Evolutionary conservation across 2,113 vertebrate species (phyloP).

Genomic region (Crotalus viridis): DNA sequence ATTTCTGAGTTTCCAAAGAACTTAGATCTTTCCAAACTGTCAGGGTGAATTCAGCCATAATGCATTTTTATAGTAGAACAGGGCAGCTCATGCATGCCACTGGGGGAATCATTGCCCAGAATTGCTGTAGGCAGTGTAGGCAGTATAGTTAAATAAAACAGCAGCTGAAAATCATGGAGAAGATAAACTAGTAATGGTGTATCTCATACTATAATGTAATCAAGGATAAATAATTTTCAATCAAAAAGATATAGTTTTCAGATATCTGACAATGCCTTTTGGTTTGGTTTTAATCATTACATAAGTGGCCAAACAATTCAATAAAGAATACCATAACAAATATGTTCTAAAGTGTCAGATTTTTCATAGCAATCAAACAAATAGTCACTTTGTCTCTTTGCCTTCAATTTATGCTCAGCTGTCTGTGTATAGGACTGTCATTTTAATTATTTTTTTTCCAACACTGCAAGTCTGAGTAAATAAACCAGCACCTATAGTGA

Average conservation of each 20-base stretch:
- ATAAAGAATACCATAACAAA: constrained; percentile 41
- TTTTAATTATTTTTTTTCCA: background rate
- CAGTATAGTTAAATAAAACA: constrained; percentile 76
- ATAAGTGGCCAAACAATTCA: constrained; percentile 13
- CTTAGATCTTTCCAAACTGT: constrained; percentile 79
- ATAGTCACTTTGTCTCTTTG: background rate
- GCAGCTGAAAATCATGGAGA: constrained; percentile 73
- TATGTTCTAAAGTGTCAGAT: constrained; percentile 40
- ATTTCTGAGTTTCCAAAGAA: constrained; percentile 77
- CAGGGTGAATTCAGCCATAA: constrained; percentile 73
- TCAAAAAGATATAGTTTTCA: constrained; percentile 35
- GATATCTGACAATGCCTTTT: constrained; percentile 31
- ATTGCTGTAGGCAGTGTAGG: constrained; percentile 70
- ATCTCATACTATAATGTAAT: constrained; percentile 70
- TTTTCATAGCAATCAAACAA: background rate
- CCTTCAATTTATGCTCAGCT: background rate
- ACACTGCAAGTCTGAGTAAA: background rate
- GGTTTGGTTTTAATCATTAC: constrained; percentile 32
- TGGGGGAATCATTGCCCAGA: constrained; percentile 74
- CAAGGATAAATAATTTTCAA: constrained; percentile 68
- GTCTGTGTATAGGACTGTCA: background rate
- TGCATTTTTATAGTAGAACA: constrained; percentile 71
- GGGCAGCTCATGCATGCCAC: constrained; percentile 68
- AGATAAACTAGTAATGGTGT: constrained; percentile 72
- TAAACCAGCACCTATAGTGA: background rate